Percentiles rank a stretch among this genome's conserved stretches.
Conservation (phyloP, 1,140 invertebrate genomes). For the Odontomachus brunneus region DNA sequence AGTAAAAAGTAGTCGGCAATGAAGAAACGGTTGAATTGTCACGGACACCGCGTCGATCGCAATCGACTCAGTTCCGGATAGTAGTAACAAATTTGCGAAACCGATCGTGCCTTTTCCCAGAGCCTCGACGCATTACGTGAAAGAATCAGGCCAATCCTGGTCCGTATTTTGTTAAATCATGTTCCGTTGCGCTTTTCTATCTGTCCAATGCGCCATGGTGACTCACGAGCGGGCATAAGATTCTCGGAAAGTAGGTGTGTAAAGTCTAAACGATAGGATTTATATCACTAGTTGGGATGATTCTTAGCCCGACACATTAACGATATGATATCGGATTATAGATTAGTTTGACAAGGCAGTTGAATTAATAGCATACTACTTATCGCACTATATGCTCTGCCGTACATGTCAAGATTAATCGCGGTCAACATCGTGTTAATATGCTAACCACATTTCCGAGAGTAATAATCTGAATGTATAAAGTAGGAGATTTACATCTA, state of each 20-base stretch:
- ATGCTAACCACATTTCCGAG: background rate
- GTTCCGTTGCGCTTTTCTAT: background rate
- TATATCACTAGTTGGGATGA: background rate
- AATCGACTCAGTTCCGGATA: conserved; percentile 1
- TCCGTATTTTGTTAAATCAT: background rate
- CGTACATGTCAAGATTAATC: background rate
- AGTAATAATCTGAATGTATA: background rate
- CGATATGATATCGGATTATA: conserved; percentile 21
- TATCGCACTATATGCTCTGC: background rate
- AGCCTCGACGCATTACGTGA: background rate
- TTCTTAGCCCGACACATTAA: background rate
- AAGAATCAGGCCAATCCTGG: background rate
- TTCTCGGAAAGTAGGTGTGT: background rate
- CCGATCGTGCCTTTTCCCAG: background rate
- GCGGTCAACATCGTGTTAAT: no score
- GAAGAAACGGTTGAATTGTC: conserved; percentile 13
- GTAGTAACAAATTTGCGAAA: background rate
- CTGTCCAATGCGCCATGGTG: background rate
- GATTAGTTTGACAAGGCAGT: background rate
- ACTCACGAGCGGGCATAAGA: background rate
- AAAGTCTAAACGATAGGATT: background rate
- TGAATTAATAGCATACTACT: background rate
- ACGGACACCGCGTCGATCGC: background rate
- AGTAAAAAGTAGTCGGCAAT: conserved; percentile 29
- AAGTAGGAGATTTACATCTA: background rate